Base-by-base conservation (phyloP, 2,888 invertebrate species). In the Physocephala rufipes region DNA sequence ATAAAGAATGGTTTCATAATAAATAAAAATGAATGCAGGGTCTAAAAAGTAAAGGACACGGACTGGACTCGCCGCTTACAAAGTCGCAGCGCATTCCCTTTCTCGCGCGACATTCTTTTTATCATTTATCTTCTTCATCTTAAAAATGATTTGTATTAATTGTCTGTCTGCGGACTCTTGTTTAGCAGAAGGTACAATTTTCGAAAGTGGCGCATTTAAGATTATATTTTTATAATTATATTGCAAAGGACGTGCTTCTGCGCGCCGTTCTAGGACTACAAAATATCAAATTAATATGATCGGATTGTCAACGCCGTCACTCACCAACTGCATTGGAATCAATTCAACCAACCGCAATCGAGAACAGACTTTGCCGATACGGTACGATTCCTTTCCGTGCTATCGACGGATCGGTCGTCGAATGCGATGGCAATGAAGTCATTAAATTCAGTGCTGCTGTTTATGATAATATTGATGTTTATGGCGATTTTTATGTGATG, bases 371-470 rank as follows among this genome's bases (percentile, higher is more conserved):
- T 28, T 47, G 28, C 28, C 47, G 21, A 12, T 28, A 7, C 49
- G 47, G 43, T 21, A 28, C 30, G 30, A n/a, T 61, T 49, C 67
- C 13, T 21, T n/a, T 15, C 47, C n/a, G 21, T 26, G n/a, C 49
- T 12, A 43, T 70, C 73, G 21, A 70, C 76, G 75, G 76, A 80
- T 36, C 4, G 36, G 4, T 36, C 5, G 9, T 36, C 5, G 36
- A n/a, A n/a, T n/a, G 4, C 36, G 36, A 36, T 36, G 36, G 9
- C 36, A 9, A 83, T 83, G 75, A 81, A 83, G 81, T 78, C 79
- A 83, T 83, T 83, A 83, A 79, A 81, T 78, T 79, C 78, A 77
- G 77, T 78, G 81, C 79, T 79, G 36, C 36, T 36, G 36, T 36
- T 36, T 36, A 9, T 36, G 36, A 7, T 36, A 7, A 36, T 7